Percentiles rank a stretch among this genome's conserved stretches.
These are phyloP conservation scores for Plectropomus leopardus DNA, from an alignment of 2,113 vertebrate species.

Conservation along the genomic window DNA sequence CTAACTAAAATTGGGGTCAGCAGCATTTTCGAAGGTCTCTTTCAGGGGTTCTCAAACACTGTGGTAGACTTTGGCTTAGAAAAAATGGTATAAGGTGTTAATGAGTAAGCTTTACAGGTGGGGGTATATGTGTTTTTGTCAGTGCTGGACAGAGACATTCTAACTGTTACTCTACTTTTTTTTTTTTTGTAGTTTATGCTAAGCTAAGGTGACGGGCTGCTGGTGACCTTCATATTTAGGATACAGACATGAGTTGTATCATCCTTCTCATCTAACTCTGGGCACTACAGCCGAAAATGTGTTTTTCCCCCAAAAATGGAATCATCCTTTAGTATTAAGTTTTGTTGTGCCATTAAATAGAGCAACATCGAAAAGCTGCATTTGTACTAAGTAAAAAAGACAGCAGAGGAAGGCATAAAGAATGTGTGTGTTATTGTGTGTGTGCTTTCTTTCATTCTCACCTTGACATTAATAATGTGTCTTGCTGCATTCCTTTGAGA, in stretches of 20 bases:
- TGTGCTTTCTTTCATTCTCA: constrained; percentile 25
- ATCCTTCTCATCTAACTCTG: neutral
- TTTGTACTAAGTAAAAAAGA: constrained; percentile 8
- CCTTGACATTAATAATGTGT: constrained; percentile 43
- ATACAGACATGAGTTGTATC: neutral
- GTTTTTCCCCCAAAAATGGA: neutral
- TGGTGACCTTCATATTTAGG: neutral
- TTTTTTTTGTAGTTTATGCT: too few relatives aligned
- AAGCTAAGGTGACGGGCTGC: neutral
- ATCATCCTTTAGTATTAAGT: neutral
- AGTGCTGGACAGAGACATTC: neutral
- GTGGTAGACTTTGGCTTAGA: too few relatives aligned
- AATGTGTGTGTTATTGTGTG: neutral
- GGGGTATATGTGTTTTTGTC: neutral
- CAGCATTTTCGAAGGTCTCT: too few relatives aligned
- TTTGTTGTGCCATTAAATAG: neutral
- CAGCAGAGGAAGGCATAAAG: neutral
- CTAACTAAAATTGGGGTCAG: too few relatives aligned
- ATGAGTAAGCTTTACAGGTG: neutral
- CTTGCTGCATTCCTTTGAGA: constrained; percentile 38
- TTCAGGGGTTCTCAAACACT: too few relatives aligned
- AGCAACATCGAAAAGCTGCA: neutral
- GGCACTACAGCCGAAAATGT: neutral
- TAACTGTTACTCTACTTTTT: neutral
- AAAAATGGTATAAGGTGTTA: too few relatives aligned